Conservation (phyloP, 92 coral and sea anemone genomes). For the Blastomussa wellsi region DNA sequence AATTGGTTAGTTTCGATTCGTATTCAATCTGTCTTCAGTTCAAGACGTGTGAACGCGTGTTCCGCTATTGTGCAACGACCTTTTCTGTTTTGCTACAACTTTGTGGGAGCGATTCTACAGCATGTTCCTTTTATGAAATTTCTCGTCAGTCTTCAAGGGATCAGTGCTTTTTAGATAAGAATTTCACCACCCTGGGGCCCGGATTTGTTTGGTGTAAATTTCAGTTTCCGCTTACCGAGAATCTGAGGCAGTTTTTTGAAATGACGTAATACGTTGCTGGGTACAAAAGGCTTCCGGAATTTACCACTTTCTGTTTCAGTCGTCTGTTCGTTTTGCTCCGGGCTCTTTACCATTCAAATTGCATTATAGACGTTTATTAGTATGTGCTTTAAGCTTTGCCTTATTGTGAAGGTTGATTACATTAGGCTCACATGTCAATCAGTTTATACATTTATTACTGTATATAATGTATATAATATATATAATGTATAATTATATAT, state of each 20-base stretch:
- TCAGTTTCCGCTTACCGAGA: slow-evolving; percentile 41
- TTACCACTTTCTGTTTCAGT: not conserved
- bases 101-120: not conserved
- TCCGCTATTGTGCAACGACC: slow-evolving; percentile 7
- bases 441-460: too few relatives aligned
- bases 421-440: too few relatives aligned
- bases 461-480: too few relatives aligned
- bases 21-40: not conserved
- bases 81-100: slow-evolving; percentile 16
- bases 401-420: too few relatives aligned
- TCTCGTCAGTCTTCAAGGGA: not conserved
- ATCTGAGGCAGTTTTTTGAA: slow-evolving; percentile 13
- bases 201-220: not conserved
- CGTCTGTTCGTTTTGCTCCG: not conserved
- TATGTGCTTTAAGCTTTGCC: not conserved
- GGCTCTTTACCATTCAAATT: not conserved
- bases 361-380: not conserved
- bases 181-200: not conserved
- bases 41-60: slow-evolving; percentile 28
- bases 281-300: not conserved
- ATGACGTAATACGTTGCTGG: slow-evolving; percentile 30
- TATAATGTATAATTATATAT: too few relatives aligned
- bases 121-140: too few relatives aligned
- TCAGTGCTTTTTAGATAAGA: not conserved
- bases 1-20: slow-evolving; percentile 9